Evolutionary conservation across 2,888 invertebrate genomes (phyloP).

Genomic region (Helobdella robusta): DNA sequence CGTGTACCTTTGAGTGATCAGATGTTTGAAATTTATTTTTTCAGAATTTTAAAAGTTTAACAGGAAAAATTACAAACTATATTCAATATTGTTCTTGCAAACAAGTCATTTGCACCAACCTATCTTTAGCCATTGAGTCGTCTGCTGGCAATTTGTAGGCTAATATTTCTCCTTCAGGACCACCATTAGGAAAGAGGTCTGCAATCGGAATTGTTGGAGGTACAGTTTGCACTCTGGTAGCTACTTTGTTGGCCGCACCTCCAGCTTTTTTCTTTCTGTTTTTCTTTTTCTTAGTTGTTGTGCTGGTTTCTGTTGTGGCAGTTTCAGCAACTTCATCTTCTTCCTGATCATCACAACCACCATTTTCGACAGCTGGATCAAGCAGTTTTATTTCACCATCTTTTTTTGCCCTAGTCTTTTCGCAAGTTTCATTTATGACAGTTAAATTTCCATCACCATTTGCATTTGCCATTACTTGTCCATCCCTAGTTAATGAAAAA

Average conservation of each 20-base stretch:
- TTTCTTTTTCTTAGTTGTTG: slow-evolving; percentile 33
- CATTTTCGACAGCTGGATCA: slow-evolving; percentile 3
- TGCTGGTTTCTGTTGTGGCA: slow-evolving; percentile 27
- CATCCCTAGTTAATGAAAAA: too few relatives aligned
- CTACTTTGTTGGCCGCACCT: slow-evolving; percentile 6
- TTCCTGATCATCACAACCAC: slow-evolving; percentile 24
- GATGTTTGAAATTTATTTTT: slow-evolving; percentile 74
- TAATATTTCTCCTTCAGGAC: slow-evolving; percentile 79
- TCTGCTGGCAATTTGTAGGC: slow-evolving; percentile 70
- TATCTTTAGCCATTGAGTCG: slow-evolving; percentile 49
- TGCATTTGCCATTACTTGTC: too few relatives aligned
- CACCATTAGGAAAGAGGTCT: slow-evolving; percentile 66
- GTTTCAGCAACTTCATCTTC: slow-evolving; percentile 26
- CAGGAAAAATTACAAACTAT: neutral
- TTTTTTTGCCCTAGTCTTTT: slow-evolving; percentile 56
- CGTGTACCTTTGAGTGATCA: too few relatives aligned
- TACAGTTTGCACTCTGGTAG: slow-evolving; percentile 42
- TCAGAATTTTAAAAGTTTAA: slow-evolving; percentile 45
- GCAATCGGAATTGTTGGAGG: slow-evolving; percentile 76
- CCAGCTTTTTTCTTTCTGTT: slow-evolving; percentile 29
- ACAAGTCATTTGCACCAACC: neutral
- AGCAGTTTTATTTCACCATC: slow-evolving; percentile 61
- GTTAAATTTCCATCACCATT: slow-evolving; percentile 48
- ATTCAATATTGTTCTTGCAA: slow-evolving; percentile 1
- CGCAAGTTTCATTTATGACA: slow-evolving; percentile 57